Conservation (phyloP, 2,888 invertebrate genomes). For the Luperina testacea region DNA sequence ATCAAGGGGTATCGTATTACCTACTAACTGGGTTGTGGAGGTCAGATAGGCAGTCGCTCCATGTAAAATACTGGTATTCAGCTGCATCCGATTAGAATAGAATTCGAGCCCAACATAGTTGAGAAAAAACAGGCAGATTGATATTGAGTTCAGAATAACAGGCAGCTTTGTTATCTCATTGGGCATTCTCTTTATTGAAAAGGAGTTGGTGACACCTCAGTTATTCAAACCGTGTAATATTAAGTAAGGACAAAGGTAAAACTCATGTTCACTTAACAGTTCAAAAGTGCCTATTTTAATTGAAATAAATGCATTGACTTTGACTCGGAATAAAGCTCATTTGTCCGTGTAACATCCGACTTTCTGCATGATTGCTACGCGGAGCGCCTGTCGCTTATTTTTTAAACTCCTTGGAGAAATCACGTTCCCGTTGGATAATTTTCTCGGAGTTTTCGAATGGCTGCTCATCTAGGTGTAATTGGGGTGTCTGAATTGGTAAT, state of each 20-base stretch:
- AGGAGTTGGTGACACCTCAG: background rate
- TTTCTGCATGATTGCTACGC: conserved; percentile 37
- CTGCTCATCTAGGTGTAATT: conserved; percentile 32
- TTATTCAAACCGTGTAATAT: background rate
- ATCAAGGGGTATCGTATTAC: background rate
- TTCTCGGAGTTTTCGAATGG: conserved; percentile 30
- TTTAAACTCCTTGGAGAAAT: conserved; percentile 51
- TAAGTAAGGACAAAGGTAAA: background rate
- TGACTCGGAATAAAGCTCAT: conserved; percentile 6
- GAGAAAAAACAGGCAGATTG: background rate
- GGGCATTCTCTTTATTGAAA: background rate
- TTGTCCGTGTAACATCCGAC: conserved; percentile 7
- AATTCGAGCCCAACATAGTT: background rate
- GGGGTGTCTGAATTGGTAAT: conserved; percentile 16
- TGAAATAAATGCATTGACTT: conserved; percentile 14
- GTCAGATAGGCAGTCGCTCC: too few species aligned
- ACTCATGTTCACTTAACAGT: background rate
- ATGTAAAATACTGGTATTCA: too few species aligned
- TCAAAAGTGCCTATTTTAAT: conserved; percentile 9
- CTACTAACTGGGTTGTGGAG: background rate
- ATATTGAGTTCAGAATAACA: background rate
- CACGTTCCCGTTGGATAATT: conserved; percentile 34
- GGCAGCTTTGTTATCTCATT: background rate
- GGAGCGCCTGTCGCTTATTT: conserved; percentile 42
- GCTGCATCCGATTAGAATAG: too few species aligned